Evolutionary conservation across 2,113 vertebrate species (phyloP).

Genomic region (Calyptomena viridis): DNA sequence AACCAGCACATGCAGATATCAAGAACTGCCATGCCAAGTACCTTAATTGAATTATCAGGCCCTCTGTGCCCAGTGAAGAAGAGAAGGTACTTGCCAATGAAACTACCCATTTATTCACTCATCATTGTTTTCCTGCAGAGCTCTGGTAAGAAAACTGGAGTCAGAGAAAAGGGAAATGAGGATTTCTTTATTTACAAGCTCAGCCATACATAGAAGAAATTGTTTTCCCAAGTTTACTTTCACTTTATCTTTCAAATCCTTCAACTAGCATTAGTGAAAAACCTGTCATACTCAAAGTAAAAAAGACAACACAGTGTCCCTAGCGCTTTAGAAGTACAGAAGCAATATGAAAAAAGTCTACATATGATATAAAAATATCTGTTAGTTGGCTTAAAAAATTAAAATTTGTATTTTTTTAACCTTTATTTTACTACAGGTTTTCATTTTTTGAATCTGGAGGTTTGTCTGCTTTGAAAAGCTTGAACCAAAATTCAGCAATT

Average conservation of each 20-base stretch:
- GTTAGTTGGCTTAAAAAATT: not conserved
- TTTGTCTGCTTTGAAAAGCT: not conserved
- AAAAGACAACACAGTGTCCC: not conserved
- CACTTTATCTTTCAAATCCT: conserved; percentile 8
- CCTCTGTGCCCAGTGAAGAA: not conserved
- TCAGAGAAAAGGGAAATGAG: not conserved
- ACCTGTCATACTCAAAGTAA: not conserved
- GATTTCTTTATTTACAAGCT: not conserved
- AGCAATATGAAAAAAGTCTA: not conserved
- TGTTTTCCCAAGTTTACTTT: not conserved
- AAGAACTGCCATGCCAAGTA: not conserved
- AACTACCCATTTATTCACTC: not conserved
- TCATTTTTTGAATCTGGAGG: not conserved
- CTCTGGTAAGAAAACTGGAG: conserved; percentile 18
- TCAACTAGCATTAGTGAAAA: not conserved
- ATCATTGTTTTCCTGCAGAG: not conserved
- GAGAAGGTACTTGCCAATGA: not conserved
- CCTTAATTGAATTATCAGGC: not conserved
- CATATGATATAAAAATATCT: not conserved
- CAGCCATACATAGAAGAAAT: not conserved
- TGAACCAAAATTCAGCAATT: not conserved
- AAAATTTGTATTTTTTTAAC: not conserved
- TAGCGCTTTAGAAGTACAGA: not conserved
- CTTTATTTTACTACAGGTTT: not conserved
- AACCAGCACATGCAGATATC: not conserved